Percentiles rank a stretch among this genome's conserved stretches.
phyloP scores from a whole-genome alignment of 2,888 invertebrate species.

The Argyresthia albistria region DNA sequence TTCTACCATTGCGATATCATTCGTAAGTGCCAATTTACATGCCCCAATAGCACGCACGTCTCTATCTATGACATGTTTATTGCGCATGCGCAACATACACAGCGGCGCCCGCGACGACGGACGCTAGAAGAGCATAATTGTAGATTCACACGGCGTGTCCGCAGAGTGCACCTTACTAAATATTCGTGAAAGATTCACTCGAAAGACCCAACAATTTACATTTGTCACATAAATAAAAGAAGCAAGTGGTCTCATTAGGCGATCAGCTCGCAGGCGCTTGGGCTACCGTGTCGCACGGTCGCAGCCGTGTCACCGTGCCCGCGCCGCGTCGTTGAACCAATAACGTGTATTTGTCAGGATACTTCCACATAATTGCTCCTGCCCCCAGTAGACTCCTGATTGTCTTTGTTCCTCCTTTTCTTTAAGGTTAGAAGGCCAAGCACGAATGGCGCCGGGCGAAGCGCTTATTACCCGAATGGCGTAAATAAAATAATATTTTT shows the following conservation, averaged over 20 bases:
- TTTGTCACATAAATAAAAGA: slow-evolving; percentile 65
- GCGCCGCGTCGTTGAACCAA: slow-evolving; percentile 16
- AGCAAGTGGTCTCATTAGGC: slow-evolving; percentile 57
- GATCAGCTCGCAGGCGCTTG: slow-evolving; percentile 11
- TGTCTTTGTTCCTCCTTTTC: slow-evolving; percentile 28
- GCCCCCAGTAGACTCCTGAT: slow-evolving; percentile 24
- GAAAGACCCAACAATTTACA: slow-evolving; percentile 44
- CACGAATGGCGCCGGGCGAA: slow-evolving; percentile 14
- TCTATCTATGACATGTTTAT: slow-evolving; percentile 36
- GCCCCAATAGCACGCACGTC: slow-evolving; percentile 13
- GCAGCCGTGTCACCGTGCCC: not conserved
- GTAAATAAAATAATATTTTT: no score
- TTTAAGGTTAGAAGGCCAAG: slow-evolving; percentile 34
- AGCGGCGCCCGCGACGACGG: no score
- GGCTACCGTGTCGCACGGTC: slow-evolving; percentile 21
- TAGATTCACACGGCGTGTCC: slow-evolving; percentile 38
- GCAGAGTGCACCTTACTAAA: slow-evolving; percentile 36
- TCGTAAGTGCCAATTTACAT: no score
- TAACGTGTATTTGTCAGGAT: slow-evolving; percentile 46
- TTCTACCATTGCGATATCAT: no score
- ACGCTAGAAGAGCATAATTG: slow-evolving; percentile 42
- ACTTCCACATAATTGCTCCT: slow-evolving; percentile 45
- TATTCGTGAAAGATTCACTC: slow-evolving; percentile 49
- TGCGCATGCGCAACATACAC: slow-evolving; percentile 21
- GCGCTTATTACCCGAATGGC: no score